Base-by-base conservation (phyloP, 2,797 vertebrate species). In the Hyperoplus lanceolatus region DNA sequence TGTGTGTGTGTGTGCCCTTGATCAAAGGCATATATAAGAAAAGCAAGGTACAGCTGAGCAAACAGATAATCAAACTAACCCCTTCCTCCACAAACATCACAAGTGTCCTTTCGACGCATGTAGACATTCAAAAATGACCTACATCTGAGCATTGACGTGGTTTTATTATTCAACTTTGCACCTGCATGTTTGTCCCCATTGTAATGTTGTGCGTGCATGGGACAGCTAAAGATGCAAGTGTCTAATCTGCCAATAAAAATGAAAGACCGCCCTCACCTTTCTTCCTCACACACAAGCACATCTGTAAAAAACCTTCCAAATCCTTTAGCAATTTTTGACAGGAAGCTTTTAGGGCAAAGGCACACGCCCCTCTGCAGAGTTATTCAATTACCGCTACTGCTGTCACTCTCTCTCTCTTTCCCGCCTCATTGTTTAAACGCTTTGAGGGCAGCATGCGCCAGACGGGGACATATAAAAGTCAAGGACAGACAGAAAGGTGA, bases 41-140 rank as follows among this genome's bases (percentile, higher is more conserved):
- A 75, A 82, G 6, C 29, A 55, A 53, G 51, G 70, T 54, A 39
- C 88, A 93, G 84, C 89, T 89, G 80, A 79, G 79, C 86, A 92
- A 92, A 91, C 88, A 90, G 49, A 80, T 56, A 85, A 89, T 89
- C 54, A 84, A 89, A 82, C 77, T 69, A 73, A 49, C 29, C 57
- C 65, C 58, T 12, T 49, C 63, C 41, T 51, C 64, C 58, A 57
- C 70, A 84, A 83, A 84, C 62, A 58, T 77, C 45, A 60, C 61
- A 80, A 75, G 29, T 73, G 53, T 66, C 68, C 7, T 1, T 69
- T 67, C 8, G 21, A 6, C 2, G 41, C 58, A 50, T 69, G 66
- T 64, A 75, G 45, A 51, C 60, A 15, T 49, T 58, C 10, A 15
- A 12, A 75, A 41, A 21, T 9, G 45, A 14, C 38, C 59, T 5